A percentile compares a stretch with the other conserved stretches of the same genome.
Evolutionary conservation across 1,140 invertebrate genomes (phyloP).

Genomic region (Berghia stephanieae): DNA sequence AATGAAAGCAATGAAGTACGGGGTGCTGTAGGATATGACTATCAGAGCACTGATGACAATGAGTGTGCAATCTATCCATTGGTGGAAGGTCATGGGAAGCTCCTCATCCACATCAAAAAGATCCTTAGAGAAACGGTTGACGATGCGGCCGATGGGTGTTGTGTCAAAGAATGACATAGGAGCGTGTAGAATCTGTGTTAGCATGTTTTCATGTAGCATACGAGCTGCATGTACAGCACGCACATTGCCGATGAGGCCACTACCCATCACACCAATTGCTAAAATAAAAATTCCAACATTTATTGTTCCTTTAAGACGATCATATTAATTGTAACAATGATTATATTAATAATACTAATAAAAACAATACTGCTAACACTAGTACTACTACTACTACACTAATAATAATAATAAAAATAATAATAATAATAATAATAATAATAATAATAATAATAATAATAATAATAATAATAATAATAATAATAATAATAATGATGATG

Average conservation of each 20-base stretch:
- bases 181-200: slow-evolving; percentile 70
- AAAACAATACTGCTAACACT: too few species aligned
- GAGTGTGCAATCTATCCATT: slow-evolving; percentile 66
- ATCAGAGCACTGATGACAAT: slow-evolving; percentile 87
- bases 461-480: too few species aligned
- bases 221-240: slow-evolving; percentile 73
- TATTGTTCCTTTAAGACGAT: too few species aligned
- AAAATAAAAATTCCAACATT: too few species aligned
- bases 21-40: slow-evolving; percentile 90
- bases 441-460: too few species aligned
- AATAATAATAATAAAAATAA: too few species aligned
- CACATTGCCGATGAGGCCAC: slow-evolving; percentile 38
- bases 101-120: slow-evolving; percentile 60
- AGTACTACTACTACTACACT: too few species aligned
- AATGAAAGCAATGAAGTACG: slow-evolving; percentile 83
- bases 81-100: slow-evolving; percentile 56
- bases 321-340: too few species aligned
- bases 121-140: slow-evolving; percentile 75
- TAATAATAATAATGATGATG: too few species aligned
- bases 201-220: slow-evolving; percentile 79
- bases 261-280: slow-evolving; percentile 46
- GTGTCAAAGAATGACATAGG: slow-evolving; percentile 76
- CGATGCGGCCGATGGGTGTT: slow-evolving; percentile 73
- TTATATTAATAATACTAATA: too few species aligned
- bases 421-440: too few species aligned